Percentiles rank a stretch among this genome's conserved stretches.
Evolutionary conservation across 1,140 invertebrate genomes (phyloP).

Genomic region (Leguminivora glycinivorella): DNA sequence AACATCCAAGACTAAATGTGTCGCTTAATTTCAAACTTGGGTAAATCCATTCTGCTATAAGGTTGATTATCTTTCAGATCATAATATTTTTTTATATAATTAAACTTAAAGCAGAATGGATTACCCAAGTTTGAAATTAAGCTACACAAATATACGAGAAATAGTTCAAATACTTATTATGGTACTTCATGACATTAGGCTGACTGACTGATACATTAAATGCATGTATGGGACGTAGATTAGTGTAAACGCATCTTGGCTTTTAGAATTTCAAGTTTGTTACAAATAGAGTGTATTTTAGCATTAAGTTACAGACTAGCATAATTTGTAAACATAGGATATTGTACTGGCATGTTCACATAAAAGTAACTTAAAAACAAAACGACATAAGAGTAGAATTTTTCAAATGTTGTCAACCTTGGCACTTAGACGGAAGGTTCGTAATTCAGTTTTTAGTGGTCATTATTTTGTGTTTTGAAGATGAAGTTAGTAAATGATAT

Average conservation of each 20-base stretch:
- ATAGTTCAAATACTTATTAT: no score
- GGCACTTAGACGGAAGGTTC: background rate
- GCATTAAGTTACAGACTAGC: background rate
- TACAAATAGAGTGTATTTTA: background rate
- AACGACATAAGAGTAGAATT: background rate
- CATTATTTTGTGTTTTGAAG: constrained; percentile 1
- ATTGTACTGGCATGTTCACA: background rate
- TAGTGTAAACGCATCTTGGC: background rate
- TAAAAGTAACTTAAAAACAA: background rate
- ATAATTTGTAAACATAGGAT: constrained; percentile 4
- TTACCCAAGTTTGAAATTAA: no score
- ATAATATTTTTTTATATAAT: no score
- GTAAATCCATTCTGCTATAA: no score
- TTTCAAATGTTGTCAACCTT: background rate
- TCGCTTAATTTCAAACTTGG: no score
- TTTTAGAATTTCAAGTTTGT: background rate
- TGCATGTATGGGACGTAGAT: constrained; percentile 1
- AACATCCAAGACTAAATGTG: no score
- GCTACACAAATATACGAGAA: background rate
- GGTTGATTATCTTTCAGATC: no score
- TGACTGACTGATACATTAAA: background rate
- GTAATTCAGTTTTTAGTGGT: background rate
- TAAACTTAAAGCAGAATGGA: no score
- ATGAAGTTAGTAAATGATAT: background rate
- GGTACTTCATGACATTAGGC: background rate